Conservation (phyloP, 1,140 invertebrate genomes). For the Dendrolimus punctatus region DNA sequence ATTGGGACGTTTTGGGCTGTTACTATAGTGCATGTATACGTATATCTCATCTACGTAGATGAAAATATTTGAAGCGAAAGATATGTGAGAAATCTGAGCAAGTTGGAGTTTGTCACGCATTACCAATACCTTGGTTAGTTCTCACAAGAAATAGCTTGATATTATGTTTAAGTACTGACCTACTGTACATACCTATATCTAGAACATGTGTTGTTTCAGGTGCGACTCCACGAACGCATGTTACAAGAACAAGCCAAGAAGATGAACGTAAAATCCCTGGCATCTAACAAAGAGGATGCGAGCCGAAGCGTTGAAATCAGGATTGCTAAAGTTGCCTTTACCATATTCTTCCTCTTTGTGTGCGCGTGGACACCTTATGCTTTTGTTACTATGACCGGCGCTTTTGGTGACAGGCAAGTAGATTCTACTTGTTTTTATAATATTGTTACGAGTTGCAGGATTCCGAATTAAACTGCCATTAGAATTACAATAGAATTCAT, state of each 20-base stretch:
- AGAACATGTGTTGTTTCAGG: conserved; percentile 45
- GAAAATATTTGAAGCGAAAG: too few relatives aligned
- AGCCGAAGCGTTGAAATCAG: conserved; percentile 79
- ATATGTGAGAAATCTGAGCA: too few relatives aligned
- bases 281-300: conserved; percentile 78
- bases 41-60: too few relatives aligned
- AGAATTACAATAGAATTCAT: too few relatives aligned
- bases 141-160: too few relatives aligned
- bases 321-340: conserved; percentile 84
- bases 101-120: too few relatives aligned
- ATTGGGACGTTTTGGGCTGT: too few relatives aligned
- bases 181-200: conserved; percentile 14
- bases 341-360: conserved; percentile 83
- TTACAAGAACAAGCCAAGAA: conserved; percentile 85
- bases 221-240: conserved; percentile 84
- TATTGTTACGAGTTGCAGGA: not conserved
- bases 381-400: conserved; percentile 80
- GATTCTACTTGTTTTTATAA: not conserved
- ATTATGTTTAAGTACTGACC: too few relatives aligned
- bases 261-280: conserved; percentile 86
- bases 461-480: too few relatives aligned
- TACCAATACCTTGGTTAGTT: too few relatives aligned
- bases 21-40: too few relatives aligned
- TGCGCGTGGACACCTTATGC: conserved; percentile 84
- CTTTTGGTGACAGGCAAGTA: conserved; percentile 78